These are phyloP conservation scores for Dicaeum eximium DNA, from an alignment of 2,113 vertebrate species.

Conservation along the genomic window DNA sequence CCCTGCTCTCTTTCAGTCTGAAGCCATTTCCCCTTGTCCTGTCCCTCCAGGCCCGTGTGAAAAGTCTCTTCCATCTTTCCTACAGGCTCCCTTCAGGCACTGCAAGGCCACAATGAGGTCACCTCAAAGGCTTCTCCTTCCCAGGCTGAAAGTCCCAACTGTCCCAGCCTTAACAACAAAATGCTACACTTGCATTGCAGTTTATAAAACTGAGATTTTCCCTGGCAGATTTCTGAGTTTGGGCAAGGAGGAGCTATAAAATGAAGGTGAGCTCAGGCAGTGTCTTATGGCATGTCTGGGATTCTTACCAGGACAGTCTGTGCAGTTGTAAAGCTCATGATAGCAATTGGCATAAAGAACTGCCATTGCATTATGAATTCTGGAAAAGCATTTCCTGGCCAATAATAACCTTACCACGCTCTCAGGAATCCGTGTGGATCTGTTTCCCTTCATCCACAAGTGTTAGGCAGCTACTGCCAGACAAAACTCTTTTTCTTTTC, in stretches of 20 bases:
- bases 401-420: background rate
- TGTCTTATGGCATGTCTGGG: background rate
- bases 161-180: background rate
- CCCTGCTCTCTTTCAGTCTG: fast-evolving
- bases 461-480: background rate
- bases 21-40: background rate
- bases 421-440: background rate
- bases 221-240: background rate
- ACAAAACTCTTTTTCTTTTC: background rate
- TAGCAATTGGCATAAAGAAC: background rate
- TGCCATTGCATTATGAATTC: background rate
- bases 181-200: background rate
- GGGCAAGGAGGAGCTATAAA: background rate
- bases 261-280: background rate
- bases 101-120: background rate
- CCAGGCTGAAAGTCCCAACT: background rate
- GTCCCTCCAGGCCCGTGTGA: background rate
- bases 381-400: background rate
- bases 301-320: background rate
- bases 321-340: background rate
- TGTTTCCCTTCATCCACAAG: background rate
- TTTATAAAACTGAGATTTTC: background rate
- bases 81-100: fast-evolving
- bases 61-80: background rate
- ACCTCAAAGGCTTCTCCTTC: background rate